Evolutionary conservation across 2,797 vertebrate genomes (phyloP).

Genomic region (Microtus californicus): DNA sequence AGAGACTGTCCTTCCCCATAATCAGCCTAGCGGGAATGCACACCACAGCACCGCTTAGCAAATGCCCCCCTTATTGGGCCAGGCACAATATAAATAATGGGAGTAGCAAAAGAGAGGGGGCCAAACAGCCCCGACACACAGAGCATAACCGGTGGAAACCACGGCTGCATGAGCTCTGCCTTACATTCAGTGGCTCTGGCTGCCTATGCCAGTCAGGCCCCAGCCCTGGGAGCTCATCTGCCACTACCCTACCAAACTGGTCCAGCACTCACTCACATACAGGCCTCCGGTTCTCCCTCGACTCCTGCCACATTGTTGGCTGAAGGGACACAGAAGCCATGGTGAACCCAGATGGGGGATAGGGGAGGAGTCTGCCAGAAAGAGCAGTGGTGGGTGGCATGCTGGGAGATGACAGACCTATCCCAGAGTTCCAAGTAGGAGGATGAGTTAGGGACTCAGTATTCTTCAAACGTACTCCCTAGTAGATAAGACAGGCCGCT

Average conservation of each 20-base stretch:
- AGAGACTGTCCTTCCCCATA: constrained; percentile 78
- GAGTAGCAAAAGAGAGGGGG: not conserved
- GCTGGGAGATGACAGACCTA: not conserved
- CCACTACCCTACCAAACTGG: not conserved
- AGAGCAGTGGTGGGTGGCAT: not conserved
- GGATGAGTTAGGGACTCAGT: not conserved
- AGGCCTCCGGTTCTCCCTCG: not conserved
- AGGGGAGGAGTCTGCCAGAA: not conserved
- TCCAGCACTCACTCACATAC: not conserved
- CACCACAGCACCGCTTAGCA: constrained; percentile 56
- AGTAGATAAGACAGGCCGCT: not conserved
- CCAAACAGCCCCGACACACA: not conserved
- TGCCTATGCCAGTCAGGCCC: no score
- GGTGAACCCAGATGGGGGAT: not conserved
- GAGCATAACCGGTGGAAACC: not conserved
- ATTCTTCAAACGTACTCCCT: constrained; percentile 22
- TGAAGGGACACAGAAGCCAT: not conserved
- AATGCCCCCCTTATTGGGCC: constrained; percentile 12
- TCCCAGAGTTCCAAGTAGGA: constrained; percentile 26
- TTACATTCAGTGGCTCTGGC: not conserved
- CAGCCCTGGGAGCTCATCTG: not conserved
- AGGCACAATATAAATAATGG: not conserved
- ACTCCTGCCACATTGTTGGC: not conserved
- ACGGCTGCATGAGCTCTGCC: no score
- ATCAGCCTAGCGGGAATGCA: constrained; percentile 73